Percentiles rank a stretch among this genome's conserved stretches.
Conservation (phyloP, 2,888 invertebrate species). For the Mayetiola destructor region DNA sequence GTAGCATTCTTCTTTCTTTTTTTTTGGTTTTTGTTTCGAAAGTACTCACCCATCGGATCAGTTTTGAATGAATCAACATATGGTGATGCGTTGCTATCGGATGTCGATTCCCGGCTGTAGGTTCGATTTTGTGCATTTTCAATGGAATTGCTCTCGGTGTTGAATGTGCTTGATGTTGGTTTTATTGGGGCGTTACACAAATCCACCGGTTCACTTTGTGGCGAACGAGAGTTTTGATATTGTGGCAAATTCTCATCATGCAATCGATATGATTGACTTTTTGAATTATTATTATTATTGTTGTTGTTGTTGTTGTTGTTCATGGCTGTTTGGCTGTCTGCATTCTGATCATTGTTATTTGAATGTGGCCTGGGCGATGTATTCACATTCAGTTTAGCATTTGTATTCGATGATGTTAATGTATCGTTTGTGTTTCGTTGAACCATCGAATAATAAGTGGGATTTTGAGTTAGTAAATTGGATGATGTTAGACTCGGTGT, state of each 20-base stretch:
- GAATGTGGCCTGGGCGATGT: slow-evolving; percentile 73
- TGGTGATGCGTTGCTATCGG: slow-evolving; percentile 77
- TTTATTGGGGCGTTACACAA: slow-evolving; percentile 3
- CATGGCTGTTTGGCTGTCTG: slow-evolving; percentile 73
- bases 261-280: slow-evolving; percentile 45
- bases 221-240: slow-evolving; percentile 40
- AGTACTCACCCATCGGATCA: slow-evolving; percentile 60
- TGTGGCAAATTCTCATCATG: slow-evolving; percentile 33
- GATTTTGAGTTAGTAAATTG: slow-evolving; percentile 49
- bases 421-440: slow-evolving; percentile 54
- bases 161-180: slow-evolving; percentile 33
- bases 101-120: slow-evolving; percentile 78
- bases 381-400: slow-evolving; percentile 49
- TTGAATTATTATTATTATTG: slow-evolving; percentile 40
- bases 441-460: slow-evolving; percentile 31
- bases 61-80: slow-evolving; percentile 70
- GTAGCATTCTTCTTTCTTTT: no score
- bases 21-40: not conserved
- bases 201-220: slow-evolving; percentile 57
- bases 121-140: slow-evolving; percentile 39
- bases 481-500: slow-evolving; percentile 71
- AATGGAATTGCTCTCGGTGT: slow-evolving; percentile 48
- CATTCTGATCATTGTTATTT: slow-evolving; percentile 77
- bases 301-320: slow-evolving; percentile 56
- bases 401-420: slow-evolving; percentile 64